A percentile compares a stretch with the other conserved stretches of the same genome.
Evolutionary conservation across 2,113 vertebrate genomes (phyloP).

Genomic region (Propithecus coquereli): DNA sequence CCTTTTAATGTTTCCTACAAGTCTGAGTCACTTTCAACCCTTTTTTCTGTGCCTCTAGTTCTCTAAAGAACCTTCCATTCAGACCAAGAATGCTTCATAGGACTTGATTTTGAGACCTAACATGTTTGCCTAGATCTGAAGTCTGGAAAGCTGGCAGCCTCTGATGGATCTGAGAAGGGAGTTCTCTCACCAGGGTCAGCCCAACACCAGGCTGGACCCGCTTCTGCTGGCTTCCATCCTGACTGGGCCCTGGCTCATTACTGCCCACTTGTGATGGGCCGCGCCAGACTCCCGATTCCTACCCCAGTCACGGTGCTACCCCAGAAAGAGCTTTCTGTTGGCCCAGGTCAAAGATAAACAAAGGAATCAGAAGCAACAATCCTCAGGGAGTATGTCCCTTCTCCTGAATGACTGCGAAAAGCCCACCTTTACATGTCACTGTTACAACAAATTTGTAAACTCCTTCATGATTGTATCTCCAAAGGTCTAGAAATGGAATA

Average conservation of each 20-base stretch:
- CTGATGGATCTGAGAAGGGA: neutral
- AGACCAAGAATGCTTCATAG: neutral
- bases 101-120: neutral
- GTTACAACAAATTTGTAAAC: neutral
- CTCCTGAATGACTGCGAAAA: neutral
- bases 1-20: neutral
- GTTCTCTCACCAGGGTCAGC: neutral
- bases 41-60: neutral
- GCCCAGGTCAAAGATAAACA: neutral
- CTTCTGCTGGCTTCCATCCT: neutral
- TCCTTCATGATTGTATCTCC: neutral
- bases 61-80: neutral
- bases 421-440: neutral
- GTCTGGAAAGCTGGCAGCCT: neutral
- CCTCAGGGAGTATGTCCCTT: neutral
- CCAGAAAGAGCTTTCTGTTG: neutral
- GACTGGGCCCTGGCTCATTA: neutral
- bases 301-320: too few relatives aligned
- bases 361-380: neutral
- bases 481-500: neutral
- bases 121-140: neutral
- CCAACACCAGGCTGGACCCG: neutral
- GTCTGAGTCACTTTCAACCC: neutral
- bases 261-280: neutral
- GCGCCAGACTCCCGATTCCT: neutral